Base-by-base conservation (phyloP, 2,797 vertebrate species). In the Pseudochirops cupreus region DNA sequence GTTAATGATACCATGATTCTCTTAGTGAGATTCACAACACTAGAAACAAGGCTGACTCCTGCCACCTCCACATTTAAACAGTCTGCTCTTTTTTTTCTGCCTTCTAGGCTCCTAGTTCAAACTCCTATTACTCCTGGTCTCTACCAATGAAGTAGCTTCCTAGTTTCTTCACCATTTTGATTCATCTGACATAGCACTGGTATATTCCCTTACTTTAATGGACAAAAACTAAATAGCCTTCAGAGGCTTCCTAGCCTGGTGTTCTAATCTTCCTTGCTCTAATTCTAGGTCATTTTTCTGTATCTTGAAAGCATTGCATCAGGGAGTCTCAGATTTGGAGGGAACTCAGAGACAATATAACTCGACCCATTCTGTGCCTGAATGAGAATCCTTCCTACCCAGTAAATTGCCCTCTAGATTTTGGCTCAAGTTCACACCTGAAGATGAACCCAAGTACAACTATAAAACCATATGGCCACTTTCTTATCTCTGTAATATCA, bases 41-140 rank as follows among this genome's bases (percentile, higher is more conserved):
- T 89, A 11, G 18, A 82, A 58, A 52, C 91, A 92, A 29, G 56
- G 28, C 50, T 50, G 46, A 50, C 6, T 53, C n/a, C 18, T 33
- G 91, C 16, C 16, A 33, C 14, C 46, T 39, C 56, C 56, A 89
- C 9, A 1, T 82, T 56, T 90, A 54, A 4, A 1, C 56, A 39
- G 56, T 14, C 18, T 55, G 2, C 0, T 59, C 94, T 82, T 74
- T 82, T 58, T 52, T 95, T 67, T 57, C 93, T 56, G 0, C 13
- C 74, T 93, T n/a, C 91, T 59, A 4, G 33, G 29, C 56, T n/a
- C 67, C 74, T 93, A 93, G 91, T 57, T 90, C 82, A 52, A 93
- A 18, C 39, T 92, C 57, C 26, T 91, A 53, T 33, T 74, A 39
- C 62, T 18, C 33, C 33, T 74, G 14, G n/a, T 39, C 0, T 74